Percentiles rank a stretch among this genome's conserved stretches.
Conservation (phyloP, 2,113 vertebrate genomes). For the Gymnocephalus cernua region DNA sequence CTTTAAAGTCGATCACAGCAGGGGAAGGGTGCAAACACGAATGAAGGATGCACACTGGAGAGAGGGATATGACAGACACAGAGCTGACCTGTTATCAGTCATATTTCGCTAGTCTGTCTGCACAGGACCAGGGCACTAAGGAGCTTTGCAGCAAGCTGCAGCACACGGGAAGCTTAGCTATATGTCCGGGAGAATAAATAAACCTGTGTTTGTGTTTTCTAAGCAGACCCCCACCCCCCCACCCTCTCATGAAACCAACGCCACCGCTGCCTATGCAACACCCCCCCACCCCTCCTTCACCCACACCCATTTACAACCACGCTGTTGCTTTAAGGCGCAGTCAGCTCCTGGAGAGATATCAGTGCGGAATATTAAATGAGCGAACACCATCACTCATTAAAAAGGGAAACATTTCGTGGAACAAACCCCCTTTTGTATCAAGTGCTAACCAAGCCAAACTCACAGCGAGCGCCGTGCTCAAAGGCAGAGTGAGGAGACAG, state of each 20-base stretch:
- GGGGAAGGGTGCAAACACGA: not conserved
- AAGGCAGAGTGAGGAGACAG: slow-evolving; percentile 40
- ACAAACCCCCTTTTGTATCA: slow-evolving; percentile 77
- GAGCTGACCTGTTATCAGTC: slow-evolving; percentile 70
- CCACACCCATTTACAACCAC: slow-evolving; percentile 73
- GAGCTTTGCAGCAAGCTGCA: slow-evolving; percentile 72
- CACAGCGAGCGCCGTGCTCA: slow-evolving; percentile 48
- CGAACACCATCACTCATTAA: slow-evolving; percentile 81
- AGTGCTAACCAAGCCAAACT: slow-evolving; percentile 53
- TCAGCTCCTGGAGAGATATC: slow-evolving; percentile 75
- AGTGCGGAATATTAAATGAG: slow-evolving; percentile 80
- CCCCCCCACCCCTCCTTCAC: not conserved
- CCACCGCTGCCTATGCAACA: not conserved
- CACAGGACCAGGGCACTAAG: slow-evolving; percentile 69
- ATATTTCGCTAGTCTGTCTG: slow-evolving; percentile 63
- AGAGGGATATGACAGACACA: slow-evolving; percentile 40
- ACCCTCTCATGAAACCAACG: slow-evolving; percentile 2
- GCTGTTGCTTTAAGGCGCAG: slow-evolving; percentile 76
- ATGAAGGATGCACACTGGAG: slow-evolving; percentile 21
- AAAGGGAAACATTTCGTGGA: slow-evolving; percentile 78
- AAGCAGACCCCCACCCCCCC: slow-evolving; percentile 12
- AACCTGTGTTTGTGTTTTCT: slow-evolving; percentile 79
- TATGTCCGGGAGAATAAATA: slow-evolving; percentile 78
- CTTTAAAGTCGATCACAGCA: slow-evolving; percentile 28
- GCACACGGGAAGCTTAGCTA: slow-evolving; percentile 69